phyloP scores from a whole-genome alignment of 2,113 vertebrate species.

The Eulemur macaco region DNA sequence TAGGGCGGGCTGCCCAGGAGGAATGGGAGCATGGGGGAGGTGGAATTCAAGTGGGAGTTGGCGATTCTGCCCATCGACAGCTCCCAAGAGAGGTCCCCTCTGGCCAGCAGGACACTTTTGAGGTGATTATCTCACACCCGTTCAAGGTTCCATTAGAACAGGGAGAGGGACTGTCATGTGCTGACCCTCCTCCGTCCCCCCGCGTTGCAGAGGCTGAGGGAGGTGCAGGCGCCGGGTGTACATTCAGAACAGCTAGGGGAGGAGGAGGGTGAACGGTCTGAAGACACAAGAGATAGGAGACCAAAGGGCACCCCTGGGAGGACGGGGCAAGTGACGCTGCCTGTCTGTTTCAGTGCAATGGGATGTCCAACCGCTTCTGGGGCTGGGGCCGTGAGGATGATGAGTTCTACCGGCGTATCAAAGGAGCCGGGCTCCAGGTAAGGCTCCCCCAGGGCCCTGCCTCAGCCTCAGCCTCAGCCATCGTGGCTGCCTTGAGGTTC shows the following conservation, averaged over 20 bases:
- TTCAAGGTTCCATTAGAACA: not conserved
- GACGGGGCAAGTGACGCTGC: not conserved
- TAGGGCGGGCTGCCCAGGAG: not conserved
- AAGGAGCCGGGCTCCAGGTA: slow-evolving; percentile 94
- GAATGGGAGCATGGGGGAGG: not conserved
- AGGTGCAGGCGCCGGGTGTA: not conserved
- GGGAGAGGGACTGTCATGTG: not conserved
- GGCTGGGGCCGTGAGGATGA: slow-evolving; percentile 98
- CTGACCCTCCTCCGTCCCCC: not conserved
- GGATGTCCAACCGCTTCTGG: slow-evolving; percentile 99
- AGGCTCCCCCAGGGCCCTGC: not conserved
- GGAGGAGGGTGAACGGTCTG: not conserved
- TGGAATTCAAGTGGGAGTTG: not conserved
- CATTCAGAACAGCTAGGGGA: not conserved
- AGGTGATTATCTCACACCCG: not conserved
- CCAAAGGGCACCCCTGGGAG: not conserved
- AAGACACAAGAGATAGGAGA: accelerated
- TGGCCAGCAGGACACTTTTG: not conserved
- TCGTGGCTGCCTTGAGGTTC: not conserved
- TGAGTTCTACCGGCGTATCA: slow-evolving; percentile 96
- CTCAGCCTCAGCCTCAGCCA: not conserved
- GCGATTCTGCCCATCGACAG: not conserved
- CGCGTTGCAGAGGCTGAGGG: not conserved
- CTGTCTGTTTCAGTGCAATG: slow-evolving; percentile 91
- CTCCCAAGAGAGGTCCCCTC: not conserved